Percentiles rank a stretch among this genome's conserved stretches.
Evolutionary conservation across 2,113 vertebrate species (phyloP).

Genomic region (Nibea albiflora): DNA sequence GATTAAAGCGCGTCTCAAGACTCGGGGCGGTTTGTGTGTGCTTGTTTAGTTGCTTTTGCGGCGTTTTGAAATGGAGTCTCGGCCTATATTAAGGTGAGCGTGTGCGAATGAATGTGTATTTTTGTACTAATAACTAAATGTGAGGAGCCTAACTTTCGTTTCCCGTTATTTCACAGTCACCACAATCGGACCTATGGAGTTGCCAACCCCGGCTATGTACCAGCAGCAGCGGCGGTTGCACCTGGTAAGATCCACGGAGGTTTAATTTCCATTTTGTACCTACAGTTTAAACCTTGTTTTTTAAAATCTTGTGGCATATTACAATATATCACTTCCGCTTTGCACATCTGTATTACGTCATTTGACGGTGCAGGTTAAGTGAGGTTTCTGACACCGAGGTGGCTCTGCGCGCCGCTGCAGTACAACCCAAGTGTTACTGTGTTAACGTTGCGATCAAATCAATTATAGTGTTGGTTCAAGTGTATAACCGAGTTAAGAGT

Average conservation of each 20-base stretch:
- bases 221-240: background rate
- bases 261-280: background rate
- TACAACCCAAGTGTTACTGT: no score
- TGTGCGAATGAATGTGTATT: background rate
- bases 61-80: constrained; percentile 42
- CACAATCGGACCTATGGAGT: constrained; percentile 53
- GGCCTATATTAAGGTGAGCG: constrained; percentile 49
- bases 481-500: accelerated
- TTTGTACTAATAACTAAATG: no score
- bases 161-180: constrained; percentile 44
- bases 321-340: background rate
- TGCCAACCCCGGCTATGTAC: constrained; percentile 60
- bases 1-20: background rate
- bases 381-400: background rate
- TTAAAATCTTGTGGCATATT: background rate
- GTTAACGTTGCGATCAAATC: no score
- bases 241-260: constrained; percentile 37
- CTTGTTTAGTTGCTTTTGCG: background rate
- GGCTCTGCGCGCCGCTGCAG: no score
- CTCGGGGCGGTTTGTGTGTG: background rate
- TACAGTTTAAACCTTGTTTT: background rate
- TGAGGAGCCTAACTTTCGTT: constrained; percentile 43
- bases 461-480: background rate
- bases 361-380: background rate
- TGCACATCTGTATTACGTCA: constrained; percentile 40